Base-by-base conservation (phyloP, 1,140 invertebrate species). In the Drosophila hydei region DNA sequence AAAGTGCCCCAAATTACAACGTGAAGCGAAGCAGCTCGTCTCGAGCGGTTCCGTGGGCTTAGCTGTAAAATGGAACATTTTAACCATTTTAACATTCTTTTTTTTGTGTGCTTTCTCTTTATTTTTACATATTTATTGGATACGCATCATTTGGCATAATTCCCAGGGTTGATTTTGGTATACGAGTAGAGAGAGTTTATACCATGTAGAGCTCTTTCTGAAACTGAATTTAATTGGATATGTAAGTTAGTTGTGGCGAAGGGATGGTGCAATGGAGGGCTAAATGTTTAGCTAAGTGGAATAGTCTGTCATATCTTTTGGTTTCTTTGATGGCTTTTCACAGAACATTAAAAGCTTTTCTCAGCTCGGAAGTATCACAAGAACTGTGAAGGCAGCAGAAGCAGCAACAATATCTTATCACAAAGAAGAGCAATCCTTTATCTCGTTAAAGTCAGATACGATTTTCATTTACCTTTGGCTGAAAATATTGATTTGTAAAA, bases 1-100 rank as follows among this genome's bases (percentile, higher is more conserved):
- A 55, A 76, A 68, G 60, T 68, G 48, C 50, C 56, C 68, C 51
- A 75, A 76, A 85, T 72, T 69, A 77, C 61, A 74, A 74, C 72
- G 47, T 54, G 33, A 61, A 72, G 56, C 25, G 38, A 27, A 30
- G 30, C 25, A 21, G 40, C 18, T 59, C 33, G 51, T 21, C 38
- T 18, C 9, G 43, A 30, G n/a, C 25, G 6, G 8, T 56, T 56
- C 16, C 8, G 40, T 45, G 69, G 47, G 23, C 65, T 67, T 6
- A 63, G 36, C 33, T 67, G 38, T 67, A 59, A 52, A 72, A 54
- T 43, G 45, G 40, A 65, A 65, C 45, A 65, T 65, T 71, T 71
- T 51, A 58, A 65, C 30, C 61, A 62, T 69, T 65, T 58, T 6
- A 42, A 14, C n/a, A 14, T 40, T 40, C 38, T 14, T 16, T 14